These are phyloP conservation scores for Apocrypta bakeri DNA, from an alignment of 1,140 invertebrate genomes.

Conservation along the genomic window DNA sequence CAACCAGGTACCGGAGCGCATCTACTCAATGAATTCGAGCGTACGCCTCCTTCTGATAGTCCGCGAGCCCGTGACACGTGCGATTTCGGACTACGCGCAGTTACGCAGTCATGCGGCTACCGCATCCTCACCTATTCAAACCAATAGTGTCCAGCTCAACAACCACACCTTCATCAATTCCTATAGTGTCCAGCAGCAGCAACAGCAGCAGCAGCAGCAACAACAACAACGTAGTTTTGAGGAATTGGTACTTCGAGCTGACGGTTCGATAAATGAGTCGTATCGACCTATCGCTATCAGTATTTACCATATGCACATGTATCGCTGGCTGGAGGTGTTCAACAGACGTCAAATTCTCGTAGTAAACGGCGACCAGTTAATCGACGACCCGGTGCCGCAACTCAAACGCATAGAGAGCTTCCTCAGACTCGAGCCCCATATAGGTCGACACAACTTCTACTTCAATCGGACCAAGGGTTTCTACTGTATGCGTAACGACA, in stretches of 20 bases:
- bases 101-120: slow-evolving; percentile 84
- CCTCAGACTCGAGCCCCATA: slow-evolving; percentile 85
- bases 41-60: slow-evolving; percentile 96
- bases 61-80: slow-evolving; percentile 94
- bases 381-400: slow-evolving; percentile 94
- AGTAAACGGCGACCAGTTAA: slow-evolving; percentile 96
- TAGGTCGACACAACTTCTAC: slow-evolving; percentile 94
- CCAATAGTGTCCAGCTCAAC: slow-evolving; percentile 52
- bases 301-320: slow-evolving; percentile 88
- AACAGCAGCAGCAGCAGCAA: not conserved
- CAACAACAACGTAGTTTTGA: slow-evolving; percentile 79
- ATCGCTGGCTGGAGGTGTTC: slow-evolving; percentile 91
- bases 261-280: slow-evolving; percentile 88
- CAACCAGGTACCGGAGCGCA: slow-evolving; percentile 88
- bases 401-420: slow-evolving; percentile 92
- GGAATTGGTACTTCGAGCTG: slow-evolving; percentile 84
- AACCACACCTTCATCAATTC: slow-evolving; percentile 44
- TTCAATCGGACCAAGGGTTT: slow-evolving; percentile 98
- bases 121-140: slow-evolving; percentile 73
- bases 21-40: slow-evolving; percentile 94
- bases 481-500: slow-evolving; percentile 92
- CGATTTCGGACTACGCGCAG: slow-evolving; percentile 97
- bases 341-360: slow-evolving; percentile 92
- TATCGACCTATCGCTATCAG: slow-evolving; percentile 89
- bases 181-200: not conserved